Conservation (phyloP, 1,140 invertebrate species). For the Drosophila parvula region DNA sequence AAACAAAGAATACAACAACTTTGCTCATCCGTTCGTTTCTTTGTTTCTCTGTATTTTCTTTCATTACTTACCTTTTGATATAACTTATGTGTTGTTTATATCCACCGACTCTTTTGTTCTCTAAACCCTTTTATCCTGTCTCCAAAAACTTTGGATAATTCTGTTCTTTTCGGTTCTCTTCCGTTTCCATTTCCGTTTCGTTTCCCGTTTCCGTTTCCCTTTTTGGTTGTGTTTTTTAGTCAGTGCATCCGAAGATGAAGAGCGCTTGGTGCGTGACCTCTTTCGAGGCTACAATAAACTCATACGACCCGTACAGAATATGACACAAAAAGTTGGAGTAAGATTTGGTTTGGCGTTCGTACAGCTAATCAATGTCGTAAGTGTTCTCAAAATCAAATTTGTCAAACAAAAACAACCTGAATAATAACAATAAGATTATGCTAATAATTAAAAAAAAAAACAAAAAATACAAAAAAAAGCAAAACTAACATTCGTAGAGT, state of each 20-base stretch:
- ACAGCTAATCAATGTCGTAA: conserved; percentile 99
- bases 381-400: conserved; percentile 85
- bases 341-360: conserved; percentile 98
- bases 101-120: not conserved
- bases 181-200: conserved; percentile 11
- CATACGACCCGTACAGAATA: conserved; percentile 98
- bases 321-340: conserved; percentile 98
- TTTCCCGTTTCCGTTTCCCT: conserved; percentile 24
- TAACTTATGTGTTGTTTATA: not conserved
- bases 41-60: conserved; percentile 66
- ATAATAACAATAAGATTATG: conserved; percentile 57
- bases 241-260: conserved; percentile 92
- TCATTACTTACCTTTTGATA: conserved; percentile 32
- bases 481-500: conserved; percentile 74
- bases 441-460: conserved; percentile 45
- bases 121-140: not conserved
- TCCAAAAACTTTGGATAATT: not conserved
- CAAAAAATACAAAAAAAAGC: conserved; percentile 37
- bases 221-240: conserved; percentile 70
- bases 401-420: conserved; percentile 44
- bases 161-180: not conserved
- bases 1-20: conserved; percentile 61
- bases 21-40: conserved; percentile 74
- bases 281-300: conserved; percentile 99
- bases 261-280: conserved; percentile 96